A percentile compares a stretch with the other conserved stretches of the same genome.
These are phyloP conservation scores for Diadema setosum DNA, from an alignment of 35 echinoderm and acorn worm species.

Conservation along the genomic window DNA sequence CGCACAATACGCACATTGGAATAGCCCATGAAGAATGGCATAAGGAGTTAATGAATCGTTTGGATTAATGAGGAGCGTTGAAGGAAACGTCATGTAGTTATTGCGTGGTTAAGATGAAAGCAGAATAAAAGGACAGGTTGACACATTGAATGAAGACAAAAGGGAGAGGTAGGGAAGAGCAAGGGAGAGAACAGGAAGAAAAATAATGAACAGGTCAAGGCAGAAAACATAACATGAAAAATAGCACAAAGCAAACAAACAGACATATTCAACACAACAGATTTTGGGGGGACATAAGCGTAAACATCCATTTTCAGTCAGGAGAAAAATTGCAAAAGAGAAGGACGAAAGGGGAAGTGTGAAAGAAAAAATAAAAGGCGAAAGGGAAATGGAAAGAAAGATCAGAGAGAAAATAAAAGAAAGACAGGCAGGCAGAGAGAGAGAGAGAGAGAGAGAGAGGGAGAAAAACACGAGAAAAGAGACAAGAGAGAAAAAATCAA, in stretches of 20 bases:
- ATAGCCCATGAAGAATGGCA: too few species aligned
- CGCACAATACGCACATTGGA: too few species aligned
- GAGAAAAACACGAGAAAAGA: slow-evolving; percentile 36
- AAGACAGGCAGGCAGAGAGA: not conserved
- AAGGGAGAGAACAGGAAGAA: not conserved
- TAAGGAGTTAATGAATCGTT: too few species aligned
- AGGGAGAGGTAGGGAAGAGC: not conserved
- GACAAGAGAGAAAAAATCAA: slow-evolving; percentile 6
- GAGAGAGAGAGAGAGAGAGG: slow-evolving; percentile 24
- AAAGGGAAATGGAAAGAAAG: not conserved
- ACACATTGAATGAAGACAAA: not conserved
- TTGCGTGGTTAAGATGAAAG: too few species aligned
- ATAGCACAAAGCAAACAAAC: not conserved
- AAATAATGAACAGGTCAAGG: not conserved
- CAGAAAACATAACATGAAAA: not conserved
- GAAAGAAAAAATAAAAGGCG: not conserved
- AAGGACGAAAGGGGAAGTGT: not conserved
- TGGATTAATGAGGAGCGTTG: too few species aligned
- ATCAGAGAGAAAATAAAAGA: not conserved
- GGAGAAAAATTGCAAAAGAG: not conserved
- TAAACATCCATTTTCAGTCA: too few species aligned
- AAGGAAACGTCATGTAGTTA: too few species aligned
- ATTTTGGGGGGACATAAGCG: too few species aligned
- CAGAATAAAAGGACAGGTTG: not conserved
- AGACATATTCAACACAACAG: not conserved